Evolutionary conservation across 2,797 vertebrate genomes (phyloP), one percentile per base, ranked within the genome.

Genomic region (Gymnocypris eckloni): DNA sequence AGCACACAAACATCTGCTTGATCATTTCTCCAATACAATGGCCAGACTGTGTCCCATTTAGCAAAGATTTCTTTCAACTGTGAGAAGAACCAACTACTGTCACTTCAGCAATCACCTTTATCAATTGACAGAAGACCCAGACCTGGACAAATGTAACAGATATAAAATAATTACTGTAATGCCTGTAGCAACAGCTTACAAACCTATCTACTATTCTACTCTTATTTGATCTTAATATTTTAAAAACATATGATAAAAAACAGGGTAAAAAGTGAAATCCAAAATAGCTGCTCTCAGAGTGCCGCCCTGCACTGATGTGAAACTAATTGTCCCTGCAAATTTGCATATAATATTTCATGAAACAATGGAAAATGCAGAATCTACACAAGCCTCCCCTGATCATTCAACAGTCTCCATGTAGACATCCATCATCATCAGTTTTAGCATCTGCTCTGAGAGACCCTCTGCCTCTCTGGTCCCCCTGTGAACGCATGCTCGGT

Each of bases 351-450:
- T 54, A 86, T 87, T 87, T 82, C 73, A 82, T 83, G 81, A 88
- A 89, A 89, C 86, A 89, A 89, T 86, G 87, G 85, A 89, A 83
- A 84, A 84, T 88, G 93, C 91, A 90, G 90, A 92, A 92, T 89
- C 92, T 90, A 91, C 86, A 88, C 92, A 92, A 93, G 92, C 87
- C 92, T 95, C 94, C 95, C 93, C 91, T 92, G 93, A 94, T 95
- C 94, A 94, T 94, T 94, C 92, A 91, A 93, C 93, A 94, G 93
- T 92, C 94, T 94, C 91, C 93, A 93, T 94, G 93, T 92, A 95
- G 93, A 92, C 94, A 96, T 96, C 94, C 92, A 95, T 95, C 95
- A 95, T 96, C 94, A 96, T 96, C 94, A 95, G 90, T 89, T 90
- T 91, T 90, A 95, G 94, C 95, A 95, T 95, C 95, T 95, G 95